These are phyloP conservation scores for Strigops habroptila DNA, from an alignment of 2,113 vertebrate genomes.

Conservation along the genomic window DNA sequence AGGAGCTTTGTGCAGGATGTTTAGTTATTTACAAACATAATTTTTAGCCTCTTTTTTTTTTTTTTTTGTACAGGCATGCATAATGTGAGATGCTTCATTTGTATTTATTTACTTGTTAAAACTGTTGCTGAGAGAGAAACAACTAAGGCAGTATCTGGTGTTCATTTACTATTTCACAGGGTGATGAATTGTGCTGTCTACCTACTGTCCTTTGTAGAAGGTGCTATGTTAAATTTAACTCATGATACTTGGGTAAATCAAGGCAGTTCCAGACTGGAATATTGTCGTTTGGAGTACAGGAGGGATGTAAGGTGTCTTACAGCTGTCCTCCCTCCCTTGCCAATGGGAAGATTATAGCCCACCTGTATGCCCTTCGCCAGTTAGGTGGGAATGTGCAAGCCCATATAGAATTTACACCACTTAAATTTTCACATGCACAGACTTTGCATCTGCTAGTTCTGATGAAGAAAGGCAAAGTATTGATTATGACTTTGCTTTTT, in stretches of 20 bases:
- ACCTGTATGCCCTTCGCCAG: neutral
- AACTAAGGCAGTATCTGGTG: neutral
- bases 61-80: fast-evolving
- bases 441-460: neutral
- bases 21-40: neutral
- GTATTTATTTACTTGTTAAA: neutral
- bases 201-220: neutral
- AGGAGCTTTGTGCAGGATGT: neutral
- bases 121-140: neutral
- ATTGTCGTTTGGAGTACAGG: neutral
- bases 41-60: too few species aligned
- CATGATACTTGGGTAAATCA: neutral
- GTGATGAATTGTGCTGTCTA: neutral
- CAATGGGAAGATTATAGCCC: neutral
- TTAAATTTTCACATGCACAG: neutral
- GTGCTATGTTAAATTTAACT: neutral
- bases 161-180: neutral
- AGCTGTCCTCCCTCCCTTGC: neutral
- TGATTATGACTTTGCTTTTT: neutral
- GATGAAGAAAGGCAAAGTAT: neutral
- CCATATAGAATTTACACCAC: fast-evolving
- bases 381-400: neutral
- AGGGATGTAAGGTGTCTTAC: neutral
- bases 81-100: fast-evolving
- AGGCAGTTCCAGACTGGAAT: neutral